Evolutionary conservation across 1,140 invertebrate genomes (phyloP), one percentile per base, ranked within the genome.

Genomic region (Paramacrobiotus metropolitanus): DNA sequence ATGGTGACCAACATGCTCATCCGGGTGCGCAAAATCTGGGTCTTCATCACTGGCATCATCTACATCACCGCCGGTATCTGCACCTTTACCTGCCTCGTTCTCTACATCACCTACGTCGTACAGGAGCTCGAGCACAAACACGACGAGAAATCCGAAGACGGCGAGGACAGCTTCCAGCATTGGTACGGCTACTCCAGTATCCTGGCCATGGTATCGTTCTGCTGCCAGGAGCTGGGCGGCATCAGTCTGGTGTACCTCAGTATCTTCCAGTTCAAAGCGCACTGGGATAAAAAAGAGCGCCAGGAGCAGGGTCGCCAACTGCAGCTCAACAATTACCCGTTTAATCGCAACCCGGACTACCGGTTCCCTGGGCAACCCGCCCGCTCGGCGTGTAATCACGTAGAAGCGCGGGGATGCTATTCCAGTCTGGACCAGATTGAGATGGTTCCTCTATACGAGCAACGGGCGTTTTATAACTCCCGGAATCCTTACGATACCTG

Each of bases 101-200:
- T 55, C 48, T 55, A 20, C 28, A 55, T 55, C 48, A 55, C 48
- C 48, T 55, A 55, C 24, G 48, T 55, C 15, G 28, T 55, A 15
- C 48, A 55, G 24, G 48, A 55, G 28, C 24, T 55, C 15, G 48
- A 55, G 48, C 48, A 55, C 48, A 55, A 55, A 28, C 4, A 24
- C 4, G 15, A 55, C 15, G 48, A 55, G 48, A 55, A 55, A 55
- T 15, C 15, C 24, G 48, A 55, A 15, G 48, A 55, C 48, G 48
- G 48, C 15, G 48, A 55, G 4, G 15, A 15, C 15, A 15, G 15
- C 15, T 55, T 55, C 48, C 15, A 15, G 24, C 9, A 28, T 9
- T 24, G 15, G 4, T 55, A 55, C 48, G 48, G 48, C 24, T 55
- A 20, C 24, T 55, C 48, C 24, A 15, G 15, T 28, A 9, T 20